A percentile compares a stretch with the other conserved stretches of the same genome.
Evolutionary conservation across 1,140 invertebrate genomes (phyloP).

Genomic region (Musca vetustissima): DNA sequence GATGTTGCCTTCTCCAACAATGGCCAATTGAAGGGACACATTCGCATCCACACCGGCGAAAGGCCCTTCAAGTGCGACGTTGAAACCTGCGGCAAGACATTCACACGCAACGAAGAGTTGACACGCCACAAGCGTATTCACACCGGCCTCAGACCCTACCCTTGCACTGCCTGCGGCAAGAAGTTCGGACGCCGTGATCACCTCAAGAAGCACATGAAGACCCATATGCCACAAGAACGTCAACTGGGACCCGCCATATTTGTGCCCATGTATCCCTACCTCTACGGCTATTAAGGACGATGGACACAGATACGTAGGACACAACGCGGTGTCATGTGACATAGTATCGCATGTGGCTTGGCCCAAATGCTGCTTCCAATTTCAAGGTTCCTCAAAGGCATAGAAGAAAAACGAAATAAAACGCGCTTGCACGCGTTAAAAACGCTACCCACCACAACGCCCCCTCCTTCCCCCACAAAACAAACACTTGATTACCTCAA

Average conservation of each 20-base stretch:
- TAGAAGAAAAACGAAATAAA: constrained; percentile 20
- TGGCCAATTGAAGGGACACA: constrained; percentile 87
- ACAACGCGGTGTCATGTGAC: neutral
- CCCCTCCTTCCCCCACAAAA: neutral
- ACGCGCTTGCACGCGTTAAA: constrained; percentile 52
- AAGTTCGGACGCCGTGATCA: constrained; percentile 88
- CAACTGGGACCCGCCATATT: constrained; percentile 49
- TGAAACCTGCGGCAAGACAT: constrained; percentile 82
- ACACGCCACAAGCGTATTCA: constrained; percentile 91
- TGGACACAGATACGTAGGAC: neutral
- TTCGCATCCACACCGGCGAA: constrained; percentile 88
- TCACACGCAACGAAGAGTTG: constrained; percentile 91
- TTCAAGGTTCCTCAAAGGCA: constrained; percentile 33
- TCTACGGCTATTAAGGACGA: constrained; percentile 46
- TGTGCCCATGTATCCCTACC: constrained; percentile 54
- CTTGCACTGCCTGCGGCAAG: constrained; percentile 79
- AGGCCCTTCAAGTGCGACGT: constrained; percentile 84
- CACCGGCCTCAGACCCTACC: constrained; percentile 77
- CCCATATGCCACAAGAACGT: constrained; percentile 53
- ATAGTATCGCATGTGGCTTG: neutral
- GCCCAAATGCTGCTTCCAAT: constrained; percentile 17
- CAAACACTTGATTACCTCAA: neutral
- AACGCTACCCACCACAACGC: neutral
- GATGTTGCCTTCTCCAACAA: constrained; percentile 90
- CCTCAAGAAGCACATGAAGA: constrained; percentile 74